These are phyloP conservation scores for Drosophila pruinosa DNA, from an alignment of 1,140 invertebrate genomes.

Conservation along the genomic window DNA sequence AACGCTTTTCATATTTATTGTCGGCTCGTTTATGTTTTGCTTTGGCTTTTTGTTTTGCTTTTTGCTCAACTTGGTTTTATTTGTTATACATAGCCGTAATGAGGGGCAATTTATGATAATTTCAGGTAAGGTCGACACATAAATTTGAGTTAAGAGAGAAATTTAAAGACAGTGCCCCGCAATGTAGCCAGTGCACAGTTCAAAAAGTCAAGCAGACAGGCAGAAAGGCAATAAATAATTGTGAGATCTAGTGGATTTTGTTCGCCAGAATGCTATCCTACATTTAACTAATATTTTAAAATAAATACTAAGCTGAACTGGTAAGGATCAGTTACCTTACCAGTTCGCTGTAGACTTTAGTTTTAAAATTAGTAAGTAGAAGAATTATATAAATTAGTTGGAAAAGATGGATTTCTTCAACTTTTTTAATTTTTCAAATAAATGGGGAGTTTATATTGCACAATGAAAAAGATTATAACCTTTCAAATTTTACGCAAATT, in stretches of 20 bases:
- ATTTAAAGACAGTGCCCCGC: constrained; percentile 56
- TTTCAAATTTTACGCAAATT: background rate
- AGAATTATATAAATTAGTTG: too few relatives aligned
- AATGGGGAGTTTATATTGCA: background rate
- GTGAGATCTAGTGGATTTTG: background rate
- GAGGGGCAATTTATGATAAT: constrained; percentile 78
- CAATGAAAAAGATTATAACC: too few relatives aligned
- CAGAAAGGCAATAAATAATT: constrained; percentile 52
- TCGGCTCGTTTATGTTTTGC: constrained; percentile 45
- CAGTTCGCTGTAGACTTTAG: too few relatives aligned
- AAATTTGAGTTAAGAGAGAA: constrained; percentile 72
- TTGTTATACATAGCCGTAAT: constrained; percentile 49
- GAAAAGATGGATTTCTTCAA: too few relatives aligned
- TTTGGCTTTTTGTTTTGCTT: constrained; percentile 14
- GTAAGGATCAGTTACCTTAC: too few relatives aligned
- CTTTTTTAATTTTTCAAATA: too few relatives aligned
- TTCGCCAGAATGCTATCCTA: background rate
- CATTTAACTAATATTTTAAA: too few relatives aligned
- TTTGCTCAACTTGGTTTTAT: constrained; percentile 27
- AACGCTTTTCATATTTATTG: constrained; percentile 74
- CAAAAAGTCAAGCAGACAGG: constrained; percentile 39
- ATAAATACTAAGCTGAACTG: too few relatives aligned
- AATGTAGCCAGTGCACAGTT: constrained; percentile 22
- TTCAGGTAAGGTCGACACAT: constrained; percentile 70
- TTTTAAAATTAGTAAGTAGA: too few relatives aligned